Base-by-base conservation (phyloP, 1,140 invertebrate genomes). In the Prorops nasuta region DNA sequence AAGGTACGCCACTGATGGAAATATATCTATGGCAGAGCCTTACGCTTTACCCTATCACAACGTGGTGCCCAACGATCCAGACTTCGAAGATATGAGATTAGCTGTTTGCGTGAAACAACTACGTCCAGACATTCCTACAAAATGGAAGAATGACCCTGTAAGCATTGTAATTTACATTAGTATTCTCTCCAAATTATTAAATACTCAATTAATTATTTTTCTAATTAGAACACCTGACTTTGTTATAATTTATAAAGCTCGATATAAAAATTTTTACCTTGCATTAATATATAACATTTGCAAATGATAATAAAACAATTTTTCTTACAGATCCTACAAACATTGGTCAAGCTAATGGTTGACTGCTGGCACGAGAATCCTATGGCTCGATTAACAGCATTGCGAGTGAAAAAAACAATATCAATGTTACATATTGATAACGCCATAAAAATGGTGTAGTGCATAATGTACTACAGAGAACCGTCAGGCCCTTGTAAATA, bases 341-440 rank as follows among this genome's bases (percentile, higher is more conserved):
- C 84, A 4, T 71, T 96, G 49, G 81, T 87, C 35, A 87, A 91
- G 70, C 73, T 94, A 2, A 94, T 94, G 88, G 81, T 83, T 37
- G 94, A 97, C 79, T 97, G 94, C 70, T 98, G 95, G 95, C 91
- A 94, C 74, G 82, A 82, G 22, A 93, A 89, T 79, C 92, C 94
- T 49, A 86, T 85, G 31, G 94, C 92, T 34, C 83, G 95, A 51
- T 80, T 97, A 41, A 94, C 94, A 20, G 89, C 94, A 7, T 79
- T 98, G 35, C 81, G 94, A 55, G 90, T 97, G 9, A 97, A 97
- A 80, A 98, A 97, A 80, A 91, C 92, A 49, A 80, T 97, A 24
- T 84, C 85, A 9, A 89, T 88, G 64, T 72, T 90, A 51, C 77
- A 82, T 67, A 69, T 79, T 36, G 84, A 86, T 55, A 79, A 80